phyloP scores from a whole-genome alignment of 1,140 invertebrate genomes.

The Cydia amplana region DNA sequence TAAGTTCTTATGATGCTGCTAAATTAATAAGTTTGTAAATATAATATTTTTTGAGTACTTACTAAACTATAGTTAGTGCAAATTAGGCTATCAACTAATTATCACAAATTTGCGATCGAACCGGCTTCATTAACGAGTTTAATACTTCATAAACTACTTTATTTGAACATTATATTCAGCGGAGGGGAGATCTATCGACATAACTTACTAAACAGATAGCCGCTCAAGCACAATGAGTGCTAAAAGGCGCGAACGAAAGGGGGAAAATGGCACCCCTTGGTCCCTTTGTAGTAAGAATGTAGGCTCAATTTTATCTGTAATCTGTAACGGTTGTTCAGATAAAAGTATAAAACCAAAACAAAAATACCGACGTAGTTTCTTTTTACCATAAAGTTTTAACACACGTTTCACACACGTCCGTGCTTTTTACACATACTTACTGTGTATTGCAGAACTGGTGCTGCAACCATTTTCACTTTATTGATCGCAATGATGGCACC shows the following conservation, averaged over 20 bases:
- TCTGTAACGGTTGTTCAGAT: background rate
- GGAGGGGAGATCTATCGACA: background rate
- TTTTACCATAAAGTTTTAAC: no score
- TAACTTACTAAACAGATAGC: background rate
- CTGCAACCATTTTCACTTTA: slow-evolving; percentile 2
- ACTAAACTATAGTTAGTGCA: no score
- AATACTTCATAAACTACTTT: background rate
- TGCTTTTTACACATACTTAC: background rate
- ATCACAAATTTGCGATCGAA: background rate
- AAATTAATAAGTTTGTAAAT: no score
- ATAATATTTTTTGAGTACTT: no score
- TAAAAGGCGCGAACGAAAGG: slow-evolving; percentile 18
- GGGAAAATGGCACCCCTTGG: background rate
- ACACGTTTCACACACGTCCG: no score
- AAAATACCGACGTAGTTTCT: background rate
- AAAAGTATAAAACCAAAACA: background rate
- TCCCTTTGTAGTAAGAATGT: background rate
- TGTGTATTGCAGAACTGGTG: slow-evolving; percentile 20
- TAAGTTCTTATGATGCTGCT: no score
- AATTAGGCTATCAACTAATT: background rate
- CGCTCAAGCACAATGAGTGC: slow-evolving; percentile 1
- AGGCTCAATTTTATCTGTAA: background rate
- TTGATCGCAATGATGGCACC: background rate
- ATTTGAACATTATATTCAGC: background rate
- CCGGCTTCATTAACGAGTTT: background rate